phyloP scores from a whole-genome alignment of 2,888 invertebrate genomes.

The Nephrotoma flavescens region DNA sequence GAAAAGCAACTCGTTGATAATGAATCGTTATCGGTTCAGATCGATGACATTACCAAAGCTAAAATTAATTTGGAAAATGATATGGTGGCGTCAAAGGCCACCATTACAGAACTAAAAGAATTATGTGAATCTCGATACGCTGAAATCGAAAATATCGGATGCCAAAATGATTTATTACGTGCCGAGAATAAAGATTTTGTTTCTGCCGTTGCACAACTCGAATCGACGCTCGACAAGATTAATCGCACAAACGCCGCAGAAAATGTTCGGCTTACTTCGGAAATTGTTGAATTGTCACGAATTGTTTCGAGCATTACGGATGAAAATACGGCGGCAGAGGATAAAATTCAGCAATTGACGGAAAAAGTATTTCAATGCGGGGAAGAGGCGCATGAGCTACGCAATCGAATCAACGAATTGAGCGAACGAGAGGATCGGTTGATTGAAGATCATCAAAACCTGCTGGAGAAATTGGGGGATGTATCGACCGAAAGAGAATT shows the following conservation, averaged over 20 bases:
- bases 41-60: not conserved
- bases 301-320: not conserved
- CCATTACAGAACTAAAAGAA: not conserved
- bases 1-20: not conserved
- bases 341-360: not conserved
- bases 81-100: not conserved
- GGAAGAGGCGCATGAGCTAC: not conserved
- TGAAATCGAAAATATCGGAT: not conserved
- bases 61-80: not conserved
- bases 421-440: not conserved
- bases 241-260: not conserved
- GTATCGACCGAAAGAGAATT: conserved; percentile 1
- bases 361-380: not conserved
- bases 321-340: not conserved
- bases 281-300: not conserved
- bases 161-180: not conserved
- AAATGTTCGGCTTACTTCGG: not conserved
- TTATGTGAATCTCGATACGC: not conserved
- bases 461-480: not conserved
- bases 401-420: not conserved
- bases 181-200: not conserved
- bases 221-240: not conserved
- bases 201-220: not conserved
- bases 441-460: not conserved
- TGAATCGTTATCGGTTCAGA: not conserved